Evolutionary conservation across 2,888 invertebrate species (phyloP), one percentile per base, ranked within the genome.

Genomic region (Phanerotoma sp.): DNA sequence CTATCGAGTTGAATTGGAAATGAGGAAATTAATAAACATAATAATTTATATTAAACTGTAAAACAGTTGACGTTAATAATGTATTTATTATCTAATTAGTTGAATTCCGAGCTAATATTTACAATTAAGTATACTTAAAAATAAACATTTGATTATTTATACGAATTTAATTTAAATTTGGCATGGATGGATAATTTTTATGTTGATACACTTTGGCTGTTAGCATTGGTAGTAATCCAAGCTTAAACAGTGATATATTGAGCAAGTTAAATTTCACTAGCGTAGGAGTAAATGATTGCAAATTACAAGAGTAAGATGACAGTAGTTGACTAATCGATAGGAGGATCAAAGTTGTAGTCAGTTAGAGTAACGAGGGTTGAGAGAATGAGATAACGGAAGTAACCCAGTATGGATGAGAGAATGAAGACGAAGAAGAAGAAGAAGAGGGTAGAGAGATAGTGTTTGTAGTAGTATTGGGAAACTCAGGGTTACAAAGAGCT

Each of bases 261-360:
- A 3, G 18, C 38, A 15, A 38, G 38, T 18, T 18, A 10, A 15
- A 38, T 38, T 18, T 7, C 38, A 25, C 10, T 18, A 4, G 38
- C 38, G 20, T 38, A 15, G 18, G 18, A 18, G 38, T 10, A 38
- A 38, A 15, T 38, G 18, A 38, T 38, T 38, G 18, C 38, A 38
- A 38, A 38, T 15, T 38, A 10, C 5, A 5, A 38, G 38, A 56
- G 9, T 25, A 25, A 25, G 9, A 25, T 25, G 25, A 25, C 25
- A 25, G 25, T 25, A 25, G 25, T 25, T 25, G 48, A 28, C 38
- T 58, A 49, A 58, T 58, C 58, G 51, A 58, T 58, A 32, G 56
- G 3, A 25, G 25, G 25, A 25, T 25, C 47, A 47, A 41, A 32
- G 47, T 41, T n/a, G 49, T 56, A 33, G 40, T 50, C 45, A 40